Base-by-base conservation (phyloP, 2,888 invertebrate genomes). In the Oxycera nigricornis region DNA sequence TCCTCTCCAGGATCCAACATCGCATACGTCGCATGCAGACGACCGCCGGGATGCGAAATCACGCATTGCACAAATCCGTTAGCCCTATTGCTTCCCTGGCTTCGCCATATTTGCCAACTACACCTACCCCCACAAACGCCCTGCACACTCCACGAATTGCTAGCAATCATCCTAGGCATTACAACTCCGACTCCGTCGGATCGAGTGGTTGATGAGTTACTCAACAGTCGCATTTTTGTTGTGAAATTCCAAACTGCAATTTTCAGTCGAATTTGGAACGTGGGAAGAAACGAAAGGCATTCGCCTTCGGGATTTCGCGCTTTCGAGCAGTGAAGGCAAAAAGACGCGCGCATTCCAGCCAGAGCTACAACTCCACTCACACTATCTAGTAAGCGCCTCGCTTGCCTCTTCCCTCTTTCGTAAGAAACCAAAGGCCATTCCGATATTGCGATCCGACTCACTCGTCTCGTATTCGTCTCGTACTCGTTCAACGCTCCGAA, bases 301-400 rank as follows among this genome's bases (percentile, higher is more conserved):
- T 7, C 24, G 20, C 30, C 17, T 2, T 11, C 61, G 1, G 7
- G 1, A 14, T 20, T 30, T 55, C 52, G 52, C 30, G 70, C 35
- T 55, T 52, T 70, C 70, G 70, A 7, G 70, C 31, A 70, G 70
- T 55, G 52, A 70, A 70, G 70, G 70, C 52, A 65, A 41, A n/a
- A 59, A 65, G 39, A 52, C 70, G 70, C 70, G 70, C 70, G 52
- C 52, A 55, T 22, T 52, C 20, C 55, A 50, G n/a, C 70, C n/a
- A n/a, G n/a, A n/a, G n/a, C n/a, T 17, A 22, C 52, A 30, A 22
- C 70, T 11, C 31, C 26, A 65, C 55, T 4, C 6, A 67, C 67
- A 41, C 67, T 55, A 30, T 11, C 52, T 20, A 7, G 46, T 55
- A 17, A 7, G 55, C 31, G 22, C 50, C 6, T 7, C 65, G 31